Conservation (phyloP, 2,888 invertebrate genomes). For the Apeira syringaria region DNA sequence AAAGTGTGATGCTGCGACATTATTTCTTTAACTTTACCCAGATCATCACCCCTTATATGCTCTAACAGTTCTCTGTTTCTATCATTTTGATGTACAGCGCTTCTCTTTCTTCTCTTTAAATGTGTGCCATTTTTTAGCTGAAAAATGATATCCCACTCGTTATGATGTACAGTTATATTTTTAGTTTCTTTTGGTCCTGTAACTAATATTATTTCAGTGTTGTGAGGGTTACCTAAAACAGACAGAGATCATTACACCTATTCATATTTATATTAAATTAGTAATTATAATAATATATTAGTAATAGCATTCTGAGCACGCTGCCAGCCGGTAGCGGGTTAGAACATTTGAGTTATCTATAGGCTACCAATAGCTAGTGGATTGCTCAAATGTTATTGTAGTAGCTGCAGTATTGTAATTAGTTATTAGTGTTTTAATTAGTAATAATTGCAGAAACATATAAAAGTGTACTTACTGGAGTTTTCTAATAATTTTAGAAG, state of each 20-base stretch:
- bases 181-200: conserved; percentile 47
- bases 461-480: conserved; percentile 40
- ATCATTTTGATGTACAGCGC: conserved; percentile 17
- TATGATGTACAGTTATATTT: conserved; percentile 48
- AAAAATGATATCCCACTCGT: conserved; percentile 49
- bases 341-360: too few species aligned
- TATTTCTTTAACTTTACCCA: conserved; percentile 55
- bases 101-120: conserved; percentile 44
- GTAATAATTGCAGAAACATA: too few species aligned
- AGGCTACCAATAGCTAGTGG: too few species aligned
- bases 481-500: conserved; percentile 44
- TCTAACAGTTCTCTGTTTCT: conserved; percentile 29
- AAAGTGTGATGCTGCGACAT: conserved; percentile 56
- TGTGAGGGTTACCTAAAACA: conserved; percentile 41
- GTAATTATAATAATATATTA: too few species aligned
- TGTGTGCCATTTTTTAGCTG: conserved; percentile 46
- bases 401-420: too few species aligned
- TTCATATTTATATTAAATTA: too few species aligned
- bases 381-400: too few species aligned
- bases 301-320: too few species aligned
- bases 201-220: conserved; percentile 57
- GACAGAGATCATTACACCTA: background rate
- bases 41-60: conserved; percentile 45
- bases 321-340: too few species aligned
- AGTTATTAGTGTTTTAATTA: too few species aligned